Base-by-base conservation (phyloP, 2,888 invertebrate species). In the Anoplius nigerrimus region DNA sequence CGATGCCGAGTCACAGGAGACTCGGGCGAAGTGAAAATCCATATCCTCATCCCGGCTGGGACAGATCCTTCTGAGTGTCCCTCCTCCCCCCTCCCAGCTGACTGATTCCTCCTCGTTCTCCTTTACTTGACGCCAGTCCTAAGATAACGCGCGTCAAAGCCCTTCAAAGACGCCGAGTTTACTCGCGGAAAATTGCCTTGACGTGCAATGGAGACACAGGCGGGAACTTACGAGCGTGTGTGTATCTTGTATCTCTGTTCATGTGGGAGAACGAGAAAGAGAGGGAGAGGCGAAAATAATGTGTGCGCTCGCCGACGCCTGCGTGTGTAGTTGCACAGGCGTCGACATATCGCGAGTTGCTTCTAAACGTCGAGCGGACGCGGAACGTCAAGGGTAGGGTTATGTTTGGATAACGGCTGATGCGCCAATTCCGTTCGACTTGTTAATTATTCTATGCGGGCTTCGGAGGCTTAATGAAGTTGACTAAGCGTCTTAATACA, bases 101-200 rank as follows among this genome's bases (percentile, higher is more conserved):
- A 18, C 48, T 16, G 4, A 5, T 48, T 48, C 48, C 48, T 48
- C 48, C 22, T 52, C 20, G 51, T 66, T 20, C 56, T 60, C 2
- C 24, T 6, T 11, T 56, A 61, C 57, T 20, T 18, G 22, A 51
- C 55, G 46, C 54, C 21, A 54, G 57, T 72, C 62, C 72, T 63
- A 67, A 78, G 74, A 80, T 75, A 80, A 80, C 73, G 70, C 66
- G 68, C 67, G 65, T 69, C 75, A 52, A 67, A 66, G 48, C 27
- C 22, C 78, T 72, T 68, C 62, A 74, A 72, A 75, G 69, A 68
- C 56, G 68, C 53, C 52, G 75, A 70, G 69, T 81, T 78, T 77
- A 73, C 77, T 77, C 77, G 58, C 57, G 68, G 76, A 82, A 79
- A 81, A 80, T 78, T 76, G 76, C 69, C 69, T 72, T 62, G 71